These are phyloP conservation scores for Kuschelorhynchus macadamiae DNA, from an alignment of 2,888 invertebrate genomes.

Conservation along the genomic window DNA sequence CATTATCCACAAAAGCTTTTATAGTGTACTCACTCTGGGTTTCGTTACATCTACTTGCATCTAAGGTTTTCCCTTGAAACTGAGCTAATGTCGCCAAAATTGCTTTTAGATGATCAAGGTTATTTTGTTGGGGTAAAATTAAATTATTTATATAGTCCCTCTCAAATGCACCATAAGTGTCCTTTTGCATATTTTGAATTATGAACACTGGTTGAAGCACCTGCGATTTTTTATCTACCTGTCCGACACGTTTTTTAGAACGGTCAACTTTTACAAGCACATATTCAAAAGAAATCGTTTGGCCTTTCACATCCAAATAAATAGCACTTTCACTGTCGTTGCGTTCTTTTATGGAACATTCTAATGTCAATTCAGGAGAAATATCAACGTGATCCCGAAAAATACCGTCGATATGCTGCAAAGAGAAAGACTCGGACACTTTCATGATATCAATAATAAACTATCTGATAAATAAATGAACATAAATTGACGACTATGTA, in stretches of 20 bases:
- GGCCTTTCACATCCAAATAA: not conserved
- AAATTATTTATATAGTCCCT: not conserved
- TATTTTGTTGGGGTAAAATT: not conserved
- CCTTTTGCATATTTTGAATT: not conserved
- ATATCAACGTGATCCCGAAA: not conserved
- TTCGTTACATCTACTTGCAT: too few species aligned
- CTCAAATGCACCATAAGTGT: slow-evolving; percentile 15
- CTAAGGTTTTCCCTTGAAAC: not conserved
- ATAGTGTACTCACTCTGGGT: too few species aligned
- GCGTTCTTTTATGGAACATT: not conserved
- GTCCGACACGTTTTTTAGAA: not conserved
- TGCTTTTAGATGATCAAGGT: not conserved
- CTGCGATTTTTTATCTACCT: not conserved
- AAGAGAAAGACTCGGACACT: not conserved
- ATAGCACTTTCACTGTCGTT: not conserved
- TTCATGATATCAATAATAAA: too few species aligned
- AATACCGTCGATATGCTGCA: not conserved
- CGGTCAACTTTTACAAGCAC: slow-evolving; percentile 3
- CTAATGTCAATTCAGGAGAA: not conserved
- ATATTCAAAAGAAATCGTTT: not conserved
- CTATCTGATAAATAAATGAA: too few species aligned
- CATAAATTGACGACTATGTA: too few species aligned
- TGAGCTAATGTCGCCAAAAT: not conserved
- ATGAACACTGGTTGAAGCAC: not conserved
- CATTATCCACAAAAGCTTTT: too few species aligned